These are phyloP conservation scores for Phalacrocorax carbo DNA, from an alignment of 2,113 vertebrate genomes.

Conservation along the genomic window DNA sequence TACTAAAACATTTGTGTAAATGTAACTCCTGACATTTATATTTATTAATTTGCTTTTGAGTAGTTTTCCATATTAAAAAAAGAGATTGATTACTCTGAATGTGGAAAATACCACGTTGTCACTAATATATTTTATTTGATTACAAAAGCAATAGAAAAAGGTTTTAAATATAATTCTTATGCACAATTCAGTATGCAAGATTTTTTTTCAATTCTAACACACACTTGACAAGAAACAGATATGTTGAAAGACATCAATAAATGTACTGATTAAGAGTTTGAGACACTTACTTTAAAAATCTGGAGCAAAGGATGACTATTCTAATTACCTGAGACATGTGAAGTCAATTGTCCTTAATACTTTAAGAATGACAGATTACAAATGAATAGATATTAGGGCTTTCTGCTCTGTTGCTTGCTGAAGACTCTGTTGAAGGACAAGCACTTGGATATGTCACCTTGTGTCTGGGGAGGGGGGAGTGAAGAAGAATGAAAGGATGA, in stretches of 20 bases:
- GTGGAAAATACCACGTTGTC: constrained; percentile 50
- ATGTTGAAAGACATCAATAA: constrained; percentile 75
- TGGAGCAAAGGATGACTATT: constrained; percentile 79
- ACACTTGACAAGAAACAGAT: constrained; percentile 67
- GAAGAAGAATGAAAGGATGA: constrained; percentile 71
- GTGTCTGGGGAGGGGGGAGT: constrained; percentile 64
- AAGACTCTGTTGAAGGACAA: constrained; percentile 81
- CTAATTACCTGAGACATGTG: constrained; percentile 92
- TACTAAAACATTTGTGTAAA: constrained; percentile 55
- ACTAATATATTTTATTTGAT: constrained; percentile 59
- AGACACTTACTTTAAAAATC: constrained; percentile 72
- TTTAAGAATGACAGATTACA: constrained; percentile 87
- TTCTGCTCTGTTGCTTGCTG: constrained; percentile 86
- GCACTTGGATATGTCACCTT: constrained; percentile 84
- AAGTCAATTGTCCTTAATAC: constrained; percentile 93
- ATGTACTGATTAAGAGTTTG: constrained; percentile 73
- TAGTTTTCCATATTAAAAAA: constrained; percentile 23
- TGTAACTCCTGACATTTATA: constrained; percentile 42
- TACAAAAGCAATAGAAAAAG: constrained; percentile 38
- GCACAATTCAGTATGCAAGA: constrained; percentile 32
- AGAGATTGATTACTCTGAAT: constrained; percentile 45
- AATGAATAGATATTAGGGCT: constrained; percentile 84
- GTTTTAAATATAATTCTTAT: constrained; percentile 45
- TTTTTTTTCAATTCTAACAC: constrained; percentile 14
- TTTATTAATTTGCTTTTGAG: constrained; percentile 53